phyloP scores from a whole-genome alignment of 1,140 invertebrate genomes.

The Zelostemma sp. region DNA sequence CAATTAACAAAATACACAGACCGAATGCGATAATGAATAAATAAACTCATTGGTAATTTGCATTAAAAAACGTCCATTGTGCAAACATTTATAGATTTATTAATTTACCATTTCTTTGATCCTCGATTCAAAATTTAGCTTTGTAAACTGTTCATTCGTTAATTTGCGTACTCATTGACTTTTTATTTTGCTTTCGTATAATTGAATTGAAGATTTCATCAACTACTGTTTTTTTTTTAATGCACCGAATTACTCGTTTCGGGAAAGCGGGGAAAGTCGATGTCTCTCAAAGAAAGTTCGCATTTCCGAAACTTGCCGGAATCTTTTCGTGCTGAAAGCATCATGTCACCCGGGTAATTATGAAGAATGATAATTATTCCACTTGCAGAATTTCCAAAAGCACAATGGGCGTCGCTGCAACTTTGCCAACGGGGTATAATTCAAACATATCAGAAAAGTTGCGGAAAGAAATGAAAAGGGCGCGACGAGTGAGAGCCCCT shows the following conservation, averaged over 20 bases:
- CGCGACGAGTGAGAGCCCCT: conserved; percentile 13
- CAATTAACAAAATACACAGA: no score
- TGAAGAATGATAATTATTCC: conserved; percentile 51
- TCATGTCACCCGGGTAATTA: conserved; percentile 45
- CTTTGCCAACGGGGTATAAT: conserved; percentile 34
- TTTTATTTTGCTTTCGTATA: no score
- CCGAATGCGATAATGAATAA: no score
- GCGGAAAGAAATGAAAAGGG: conserved; percentile 24
- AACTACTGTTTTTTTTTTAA: neutral
- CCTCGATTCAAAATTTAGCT: no score
- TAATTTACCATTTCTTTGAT: no score
- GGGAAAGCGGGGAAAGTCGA: neutral
- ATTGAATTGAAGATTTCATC: no score
- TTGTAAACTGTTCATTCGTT: no score
- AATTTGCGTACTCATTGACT: no score
- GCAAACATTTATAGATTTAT: no score
- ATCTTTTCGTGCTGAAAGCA: conserved; percentile 22
- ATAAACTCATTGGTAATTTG: no score
- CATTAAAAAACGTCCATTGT: no score
- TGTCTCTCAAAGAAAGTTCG: neutral
- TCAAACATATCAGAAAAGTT: conserved; percentile 45
- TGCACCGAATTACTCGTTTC: neutral
- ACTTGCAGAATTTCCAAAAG: neutral
- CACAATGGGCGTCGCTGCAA: conserved; percentile 25
- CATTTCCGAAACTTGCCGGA: neutral